These are phyloP conservation scores for Hemicentrotus pulcherrimus DNA, from an alignment of 35 echinoderm and acorn worm genomes.

Conservation along the genomic window DNA sequence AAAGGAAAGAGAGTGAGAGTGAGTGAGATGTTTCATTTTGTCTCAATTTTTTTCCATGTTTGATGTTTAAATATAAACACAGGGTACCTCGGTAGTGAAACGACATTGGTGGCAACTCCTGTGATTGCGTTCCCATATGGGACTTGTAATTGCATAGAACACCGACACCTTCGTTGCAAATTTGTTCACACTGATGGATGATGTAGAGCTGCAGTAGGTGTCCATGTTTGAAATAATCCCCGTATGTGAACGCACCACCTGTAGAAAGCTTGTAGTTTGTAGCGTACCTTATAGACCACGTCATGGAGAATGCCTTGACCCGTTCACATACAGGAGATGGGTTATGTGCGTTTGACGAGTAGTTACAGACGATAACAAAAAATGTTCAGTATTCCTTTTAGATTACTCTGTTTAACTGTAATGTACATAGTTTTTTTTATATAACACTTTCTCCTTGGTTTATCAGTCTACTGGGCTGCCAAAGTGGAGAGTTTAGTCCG, in stretches of 20 bases:
- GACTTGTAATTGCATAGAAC: not conserved
- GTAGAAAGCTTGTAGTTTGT: not conserved
- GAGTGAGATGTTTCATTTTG: not conserved
- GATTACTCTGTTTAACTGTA: conserved; percentile 2
- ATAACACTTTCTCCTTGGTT: not conserved
- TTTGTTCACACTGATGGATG: not conserved
- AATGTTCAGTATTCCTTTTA: conserved; percentile 3
- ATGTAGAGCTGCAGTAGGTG: not conserved
- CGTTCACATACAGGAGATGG: not conserved
- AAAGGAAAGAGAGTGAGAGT: not conserved
- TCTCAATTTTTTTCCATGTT: not conserved
- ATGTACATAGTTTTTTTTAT: not conserved
- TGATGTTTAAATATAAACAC: not conserved
- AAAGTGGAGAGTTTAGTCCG: not conserved
- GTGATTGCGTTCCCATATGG: not conserved
- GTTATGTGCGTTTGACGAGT: not conserved
- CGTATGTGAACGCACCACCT: not conserved
- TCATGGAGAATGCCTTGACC: not conserved
- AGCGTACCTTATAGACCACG: not conserved
- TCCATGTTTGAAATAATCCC: not conserved
- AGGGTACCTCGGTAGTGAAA: conserved; percentile 22
- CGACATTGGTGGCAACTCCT: not conserved
- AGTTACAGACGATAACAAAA: not conserved
- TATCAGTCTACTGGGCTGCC: not conserved
- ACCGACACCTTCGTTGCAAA: not conserved